Percentiles rank a stretch among this genome's conserved stretches.
Evolutionary conservation across 2,888 invertebrate genomes (phyloP).

Genomic region (Periphyllus acericola): DNA sequence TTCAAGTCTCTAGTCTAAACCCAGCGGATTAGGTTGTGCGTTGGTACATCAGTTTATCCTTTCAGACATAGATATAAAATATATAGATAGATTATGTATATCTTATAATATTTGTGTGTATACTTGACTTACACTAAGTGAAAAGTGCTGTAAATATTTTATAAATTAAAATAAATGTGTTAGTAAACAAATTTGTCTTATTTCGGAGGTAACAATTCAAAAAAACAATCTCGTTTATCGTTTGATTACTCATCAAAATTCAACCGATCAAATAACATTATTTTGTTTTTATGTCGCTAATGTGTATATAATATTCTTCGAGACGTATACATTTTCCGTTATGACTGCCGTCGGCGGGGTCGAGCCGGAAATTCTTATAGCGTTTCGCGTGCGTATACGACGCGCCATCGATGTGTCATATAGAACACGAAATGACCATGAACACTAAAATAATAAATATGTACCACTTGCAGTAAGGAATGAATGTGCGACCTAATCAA

Average conservation of each 20-base stretch:
- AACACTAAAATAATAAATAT: background rate
- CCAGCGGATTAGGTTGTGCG: no score
- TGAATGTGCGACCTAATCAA: conserved; percentile 4
- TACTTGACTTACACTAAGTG: no score
- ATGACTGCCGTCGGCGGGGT: background rate
- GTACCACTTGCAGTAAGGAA: background rate
- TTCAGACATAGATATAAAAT: no score
- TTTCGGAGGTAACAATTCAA: background rate
- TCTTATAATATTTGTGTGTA: no score
- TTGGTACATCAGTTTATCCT: no score
- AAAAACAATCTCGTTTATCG: background rate
- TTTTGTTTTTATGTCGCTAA: background rate
- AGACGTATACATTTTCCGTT: conserved; percentile 9
- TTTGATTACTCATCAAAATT: background rate
- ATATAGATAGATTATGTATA: no score
- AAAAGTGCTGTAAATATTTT: no score
- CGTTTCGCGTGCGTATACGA: background rate
- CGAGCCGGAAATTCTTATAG: conserved; percentile 5
- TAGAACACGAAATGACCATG: conserved; percentile 20
- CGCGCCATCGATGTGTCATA: conserved; percentile 2
- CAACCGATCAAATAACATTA: background rate
- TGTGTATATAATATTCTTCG: background rate
- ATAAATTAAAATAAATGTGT: no score
- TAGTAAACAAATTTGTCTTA: no score
- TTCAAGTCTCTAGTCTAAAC: no score